A percentile compares a stretch with the other conserved stretches of the same genome.
Conservation (phyloP, 2,888 invertebrate species). For the Oxytorus armatus region DNA sequence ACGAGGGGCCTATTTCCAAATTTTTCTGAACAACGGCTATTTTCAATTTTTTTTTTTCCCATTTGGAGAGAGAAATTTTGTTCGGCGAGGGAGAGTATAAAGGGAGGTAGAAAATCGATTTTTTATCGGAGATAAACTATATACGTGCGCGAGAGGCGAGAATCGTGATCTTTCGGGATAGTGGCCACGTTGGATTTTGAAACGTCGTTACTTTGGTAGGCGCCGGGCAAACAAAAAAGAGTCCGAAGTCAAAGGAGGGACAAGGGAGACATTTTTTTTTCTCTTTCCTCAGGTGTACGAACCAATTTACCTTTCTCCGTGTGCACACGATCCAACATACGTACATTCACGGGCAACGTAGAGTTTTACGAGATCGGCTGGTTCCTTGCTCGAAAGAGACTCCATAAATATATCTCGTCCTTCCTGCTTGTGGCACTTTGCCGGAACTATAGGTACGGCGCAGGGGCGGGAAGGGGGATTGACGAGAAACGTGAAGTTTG, state of each 20-base stretch:
- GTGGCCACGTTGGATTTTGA: conserved; percentile 37
- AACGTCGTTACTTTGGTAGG: conserved; percentile 58
- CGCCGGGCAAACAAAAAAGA: conserved; percentile 15
- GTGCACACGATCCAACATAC: not conserved
- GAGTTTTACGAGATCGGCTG: conserved; percentile 8
- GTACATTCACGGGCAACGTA: not conserved
- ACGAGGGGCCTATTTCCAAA: too few relatives aligned
- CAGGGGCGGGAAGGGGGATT: not conserved
- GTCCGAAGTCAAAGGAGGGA: too few relatives aligned
- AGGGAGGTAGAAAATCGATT: conserved; percentile 11
- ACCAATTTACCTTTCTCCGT: not conserved
- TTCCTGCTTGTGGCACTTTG: not conserved
- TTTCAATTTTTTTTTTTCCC: conserved; percentile 28
- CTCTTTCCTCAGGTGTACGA: not conserved
- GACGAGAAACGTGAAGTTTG: not conserved
- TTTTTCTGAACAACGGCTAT: conserved; percentile 10
- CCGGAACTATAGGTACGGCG: not conserved
- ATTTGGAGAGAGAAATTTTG: not conserved
- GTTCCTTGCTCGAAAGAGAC: not conserved
- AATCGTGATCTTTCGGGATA: not conserved
- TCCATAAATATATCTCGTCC: not conserved
- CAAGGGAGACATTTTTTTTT: too few relatives aligned
- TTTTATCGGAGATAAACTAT: conserved; percentile 32
- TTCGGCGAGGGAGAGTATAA: not conserved
- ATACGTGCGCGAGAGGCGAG: conserved; percentile 27